These are phyloP conservation scores for Hemicentrotus pulcherrimus DNA, from an alignment of 35 echinoderm and acorn worm genomes.

Conservation along the genomic window DNA sequence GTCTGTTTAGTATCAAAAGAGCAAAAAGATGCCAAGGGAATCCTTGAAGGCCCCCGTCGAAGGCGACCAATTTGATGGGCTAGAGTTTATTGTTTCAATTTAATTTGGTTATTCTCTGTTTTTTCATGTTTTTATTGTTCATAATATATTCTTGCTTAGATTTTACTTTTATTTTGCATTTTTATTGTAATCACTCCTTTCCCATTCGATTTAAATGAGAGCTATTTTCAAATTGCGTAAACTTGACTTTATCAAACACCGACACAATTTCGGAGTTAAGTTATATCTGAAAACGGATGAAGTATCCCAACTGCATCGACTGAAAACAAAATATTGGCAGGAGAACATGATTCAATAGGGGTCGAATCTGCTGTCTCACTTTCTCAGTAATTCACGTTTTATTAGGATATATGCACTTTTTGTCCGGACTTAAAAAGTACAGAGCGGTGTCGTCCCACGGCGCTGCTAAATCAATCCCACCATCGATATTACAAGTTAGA, in stretches of 20 bases:
- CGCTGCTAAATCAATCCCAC: not conserved
- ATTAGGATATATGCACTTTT: not conserved
- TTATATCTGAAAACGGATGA: not conserved
- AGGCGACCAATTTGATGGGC: not conserved
- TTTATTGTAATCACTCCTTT: not conserved
- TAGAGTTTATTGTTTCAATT: not conserved
- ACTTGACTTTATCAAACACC: not conserved
- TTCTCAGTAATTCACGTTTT: not conserved
- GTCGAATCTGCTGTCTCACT: not conserved
- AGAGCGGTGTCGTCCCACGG: not conserved
- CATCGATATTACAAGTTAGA: conserved; percentile 11
- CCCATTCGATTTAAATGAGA: not conserved
- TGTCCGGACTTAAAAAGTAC: conserved; percentile 8
- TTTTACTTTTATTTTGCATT: not conserved
- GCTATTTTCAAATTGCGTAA: not conserved
- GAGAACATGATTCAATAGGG: not conserved
- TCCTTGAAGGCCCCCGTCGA: not conserved
- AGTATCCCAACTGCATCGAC: not conserved
- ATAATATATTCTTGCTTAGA: not conserved
- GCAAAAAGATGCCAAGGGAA: not conserved
- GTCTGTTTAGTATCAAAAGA: not conserved
- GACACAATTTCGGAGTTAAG: not conserved
- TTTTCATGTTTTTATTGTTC: not conserved
- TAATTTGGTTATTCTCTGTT: not conserved
- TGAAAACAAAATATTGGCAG: not conserved